Base-by-base conservation (phyloP, 2,888 invertebrate species). In the Nematopogon swammerdamellus region DNA sequence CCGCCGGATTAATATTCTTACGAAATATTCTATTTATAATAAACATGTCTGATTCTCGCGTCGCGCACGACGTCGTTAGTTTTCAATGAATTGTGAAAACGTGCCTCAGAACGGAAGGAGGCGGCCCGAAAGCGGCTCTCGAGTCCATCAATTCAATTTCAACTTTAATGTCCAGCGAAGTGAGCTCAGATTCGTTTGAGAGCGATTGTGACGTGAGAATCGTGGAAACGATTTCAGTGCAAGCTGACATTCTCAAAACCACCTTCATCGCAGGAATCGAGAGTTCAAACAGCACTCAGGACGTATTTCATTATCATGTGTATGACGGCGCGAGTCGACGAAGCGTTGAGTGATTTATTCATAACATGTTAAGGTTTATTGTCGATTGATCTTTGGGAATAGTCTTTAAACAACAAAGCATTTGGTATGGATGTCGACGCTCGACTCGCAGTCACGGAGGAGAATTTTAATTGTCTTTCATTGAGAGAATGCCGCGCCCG, bases 391-490 rank as follows among this genome's bases (percentile, higher is more conserved):
- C 36, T 4, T 25, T 25, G n/a, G n/a, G 25, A 25, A 36, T 14
- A 14, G 36, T 14, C 8, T 36, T n/a, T n/a, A n/a, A n/a, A n/a
- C n/a, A n/a, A n/a, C 36, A 20, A 43, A 19, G 19, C 17, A 58
- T 61, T 65, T 59, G 61, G 59, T 65, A 71, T 68, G 68, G 67
- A 67, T 64, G 65, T 57, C 60, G 64, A 62, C 64, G 60, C 5
- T 16, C 20, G 29, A 64, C 62, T 59, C 53, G 55, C 60, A 63
- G 63, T 61, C 65, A 67, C 59, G 57, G 58, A 64, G 57, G 58
- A 64, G 74, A 77, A 75, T 76, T 65, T 75, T 77, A 76, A 77
- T 76, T 75, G 73, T 72, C 59, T 60, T 64, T 69, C 72, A 72
- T 73, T 74, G 70, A 74, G 70, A 69, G 64, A 69, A 68, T 66